Evolutionary conservation across 2,797 vertebrate genomes (phyloP).

Genomic region (Yasuhikotakia modesta): DNA sequence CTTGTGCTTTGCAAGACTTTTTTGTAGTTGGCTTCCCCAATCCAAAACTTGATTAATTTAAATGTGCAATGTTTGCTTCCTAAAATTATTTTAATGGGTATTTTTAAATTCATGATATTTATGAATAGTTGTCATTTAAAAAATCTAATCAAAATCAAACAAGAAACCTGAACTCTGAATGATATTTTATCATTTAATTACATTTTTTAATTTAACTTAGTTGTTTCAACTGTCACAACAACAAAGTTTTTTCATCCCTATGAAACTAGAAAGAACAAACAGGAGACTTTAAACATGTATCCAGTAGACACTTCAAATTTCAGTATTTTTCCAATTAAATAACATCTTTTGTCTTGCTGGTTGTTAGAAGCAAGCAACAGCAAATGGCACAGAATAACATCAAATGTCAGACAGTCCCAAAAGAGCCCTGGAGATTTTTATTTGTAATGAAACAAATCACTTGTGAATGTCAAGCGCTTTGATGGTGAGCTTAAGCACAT

Average conservation of each 20-base stretch:
- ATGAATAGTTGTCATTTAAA: background rate
- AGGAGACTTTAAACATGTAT: background rate
- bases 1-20: too few species aligned
- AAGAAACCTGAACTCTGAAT: background rate
- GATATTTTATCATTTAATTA: background rate
- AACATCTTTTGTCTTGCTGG: constrained; percentile 40
- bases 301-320: constrained; percentile 41
- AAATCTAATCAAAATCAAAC: too few species aligned
- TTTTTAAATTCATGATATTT: too few species aligned
- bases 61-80: too few species aligned
- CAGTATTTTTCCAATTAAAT: constrained; percentile 55
- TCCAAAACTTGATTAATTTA: too few species aligned
- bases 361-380: constrained; percentile 40
- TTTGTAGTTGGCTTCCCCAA: too few species aligned
- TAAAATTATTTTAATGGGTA: too few species aligned
- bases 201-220: background rate
- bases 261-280: background rate
- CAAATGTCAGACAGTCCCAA: constrained; percentile 53
- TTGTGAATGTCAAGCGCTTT: constrained; percentile 61
- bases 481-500: constrained; percentile 54
- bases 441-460: constrained; percentile 59
- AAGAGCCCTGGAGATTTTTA: constrained; percentile 48
- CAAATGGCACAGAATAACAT: constrained; percentile 49
- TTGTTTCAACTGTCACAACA: background rate
- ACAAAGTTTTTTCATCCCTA: background rate